Conservation (phyloP, 2,113 vertebrate species). For the Seriola aureovittata region DNA sequence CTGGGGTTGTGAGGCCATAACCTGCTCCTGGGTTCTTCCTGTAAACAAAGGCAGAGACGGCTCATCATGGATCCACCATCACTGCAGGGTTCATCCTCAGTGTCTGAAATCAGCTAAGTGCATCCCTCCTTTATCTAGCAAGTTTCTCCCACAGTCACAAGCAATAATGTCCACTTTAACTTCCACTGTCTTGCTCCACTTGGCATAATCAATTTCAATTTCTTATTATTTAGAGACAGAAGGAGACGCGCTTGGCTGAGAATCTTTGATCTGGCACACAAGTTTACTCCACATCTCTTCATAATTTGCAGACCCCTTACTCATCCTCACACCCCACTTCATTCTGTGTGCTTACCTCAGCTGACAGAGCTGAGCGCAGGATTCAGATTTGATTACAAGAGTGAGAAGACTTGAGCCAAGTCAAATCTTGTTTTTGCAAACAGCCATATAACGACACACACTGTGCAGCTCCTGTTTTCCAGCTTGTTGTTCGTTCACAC, state of each 20-base stretch:
- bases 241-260: slow-evolving; percentile 48
- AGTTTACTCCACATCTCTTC: slow-evolving; percentile 43
- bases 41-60: not conserved
- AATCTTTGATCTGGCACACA: slow-evolving; percentile 64
- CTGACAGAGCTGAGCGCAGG: slow-evolving; percentile 41
- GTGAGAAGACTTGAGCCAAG: not conserved
- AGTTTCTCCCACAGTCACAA: slow-evolving; percentile 44
- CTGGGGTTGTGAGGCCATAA: not conserved
- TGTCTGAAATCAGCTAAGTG: slow-evolving; percentile 48
- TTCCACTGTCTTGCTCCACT: slow-evolving; percentile 74
- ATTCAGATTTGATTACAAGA: slow-evolving; percentile 64
- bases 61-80: not conserved
- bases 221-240: slow-evolving; percentile 76
- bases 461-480: slow-evolving; percentile 12
- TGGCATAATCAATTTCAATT: slow-evolving; percentile 78
- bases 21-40: not conserved
- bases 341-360: slow-evolving; percentile 37
- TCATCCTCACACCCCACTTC: slow-evolving; percentile 33
- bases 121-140: slow-evolving; percentile 35
- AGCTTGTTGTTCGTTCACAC: slow-evolving; percentile 38
- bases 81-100: not conserved
- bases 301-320: slow-evolving; percentile 52
- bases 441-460: slow-evolving; percentile 3
- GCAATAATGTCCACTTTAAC: slow-evolving; percentile 80
- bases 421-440: slow-evolving; percentile 23